A percentile compares a stretch with the other conserved stretches of the same genome.
These are phyloP conservation scores for Albula goreensis DNA, from an alignment of 2,113 vertebrate genomes.

Conservation along the genomic window DNA sequence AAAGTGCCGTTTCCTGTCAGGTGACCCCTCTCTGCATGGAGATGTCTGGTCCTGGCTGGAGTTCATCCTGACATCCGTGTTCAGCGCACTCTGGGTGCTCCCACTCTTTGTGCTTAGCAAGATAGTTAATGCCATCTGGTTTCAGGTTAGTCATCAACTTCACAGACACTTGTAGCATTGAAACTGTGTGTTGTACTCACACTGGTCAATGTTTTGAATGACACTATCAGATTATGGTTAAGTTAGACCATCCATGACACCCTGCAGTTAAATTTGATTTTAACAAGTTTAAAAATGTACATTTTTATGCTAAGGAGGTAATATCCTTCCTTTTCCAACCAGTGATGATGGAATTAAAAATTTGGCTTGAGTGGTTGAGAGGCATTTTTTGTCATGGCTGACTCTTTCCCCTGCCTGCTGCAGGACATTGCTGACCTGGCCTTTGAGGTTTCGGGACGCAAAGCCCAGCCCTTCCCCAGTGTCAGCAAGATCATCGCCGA, in stretches of 20 bases:
- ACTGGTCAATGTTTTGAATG: too few species aligned
- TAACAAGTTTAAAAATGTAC: too few species aligned
- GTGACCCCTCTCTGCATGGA: conserved; percentile 91
- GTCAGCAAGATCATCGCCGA: conserved; percentile 97
- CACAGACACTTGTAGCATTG: background rate
- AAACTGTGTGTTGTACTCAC: too few species aligned
- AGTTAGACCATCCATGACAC: too few species aligned
- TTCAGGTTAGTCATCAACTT: conserved; percentile 76
- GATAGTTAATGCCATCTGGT: conserved; percentile 98
- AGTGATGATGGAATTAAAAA: background rate
- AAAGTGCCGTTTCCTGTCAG: conserved; percentile 55
- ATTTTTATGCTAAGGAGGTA: too few species aligned
- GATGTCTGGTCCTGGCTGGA: conserved; percentile 96
- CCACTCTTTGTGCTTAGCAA: conserved; percentile 98
- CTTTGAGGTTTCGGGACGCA: conserved; percentile 91
- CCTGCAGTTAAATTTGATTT: too few species aligned
- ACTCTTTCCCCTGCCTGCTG: conserved; percentile 13
- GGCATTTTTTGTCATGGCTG: background rate
- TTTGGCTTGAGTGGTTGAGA: background rate
- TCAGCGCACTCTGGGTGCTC: conserved; percentile 95
- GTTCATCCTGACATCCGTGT: conserved; percentile 92
- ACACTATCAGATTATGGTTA: too few species aligned
- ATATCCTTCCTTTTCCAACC: too few species aligned
- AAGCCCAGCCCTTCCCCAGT: conserved; percentile 91
- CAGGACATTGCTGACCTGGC: conserved; percentile 96